phyloP scores from a whole-genome alignment of 2,888 invertebrate genomes.

The Diplolepis rosae region DNA sequence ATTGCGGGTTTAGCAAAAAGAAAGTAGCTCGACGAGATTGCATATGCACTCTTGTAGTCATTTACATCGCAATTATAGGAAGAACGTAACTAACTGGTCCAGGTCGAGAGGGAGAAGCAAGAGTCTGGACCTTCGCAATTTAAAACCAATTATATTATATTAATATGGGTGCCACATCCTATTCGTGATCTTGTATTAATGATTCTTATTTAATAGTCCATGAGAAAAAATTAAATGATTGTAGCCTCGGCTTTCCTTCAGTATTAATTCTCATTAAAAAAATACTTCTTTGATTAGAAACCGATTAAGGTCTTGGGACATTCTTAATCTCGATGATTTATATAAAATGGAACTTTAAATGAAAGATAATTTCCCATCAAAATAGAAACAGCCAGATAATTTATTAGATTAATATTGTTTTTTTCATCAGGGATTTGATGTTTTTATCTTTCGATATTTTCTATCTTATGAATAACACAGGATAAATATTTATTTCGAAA shows the following conservation, averaged over 20 bases:
- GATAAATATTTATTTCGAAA: too few species aligned
- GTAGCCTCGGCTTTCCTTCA: constrained; percentile 11
- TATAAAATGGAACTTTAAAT: too few species aligned
- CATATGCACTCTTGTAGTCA: constrained; percentile 31
- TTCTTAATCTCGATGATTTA: not conserved
- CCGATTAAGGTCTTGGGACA: constrained; percentile 8
- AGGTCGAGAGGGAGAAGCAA: constrained; percentile 22
- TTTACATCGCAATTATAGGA: constrained; percentile 29
- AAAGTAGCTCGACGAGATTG: constrained; percentile 23
- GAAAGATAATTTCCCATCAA: too few species aligned
- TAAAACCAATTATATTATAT: constrained; percentile 32
- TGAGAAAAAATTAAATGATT: constrained; percentile 25
- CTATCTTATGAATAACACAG: too few species aligned
- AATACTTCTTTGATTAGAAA: constrained; percentile 24
- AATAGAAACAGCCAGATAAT: too few species aligned
- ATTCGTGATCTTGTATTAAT: constrained; percentile 30
- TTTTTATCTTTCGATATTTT: too few species aligned
- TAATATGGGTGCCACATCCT: constrained; percentile 26
- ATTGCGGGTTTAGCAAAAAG: constrained; percentile 27
- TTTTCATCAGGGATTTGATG: too few species aligned
- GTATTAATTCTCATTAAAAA: constrained; percentile 12
- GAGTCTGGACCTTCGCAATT: constrained; percentile 26
- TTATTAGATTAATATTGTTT: too few species aligned
- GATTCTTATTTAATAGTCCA: constrained; percentile 27
- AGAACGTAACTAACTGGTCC: constrained; percentile 30